Base-by-base conservation (phyloP, 2,797 vertebrate species). In the Apodemus agrarius region DNA sequence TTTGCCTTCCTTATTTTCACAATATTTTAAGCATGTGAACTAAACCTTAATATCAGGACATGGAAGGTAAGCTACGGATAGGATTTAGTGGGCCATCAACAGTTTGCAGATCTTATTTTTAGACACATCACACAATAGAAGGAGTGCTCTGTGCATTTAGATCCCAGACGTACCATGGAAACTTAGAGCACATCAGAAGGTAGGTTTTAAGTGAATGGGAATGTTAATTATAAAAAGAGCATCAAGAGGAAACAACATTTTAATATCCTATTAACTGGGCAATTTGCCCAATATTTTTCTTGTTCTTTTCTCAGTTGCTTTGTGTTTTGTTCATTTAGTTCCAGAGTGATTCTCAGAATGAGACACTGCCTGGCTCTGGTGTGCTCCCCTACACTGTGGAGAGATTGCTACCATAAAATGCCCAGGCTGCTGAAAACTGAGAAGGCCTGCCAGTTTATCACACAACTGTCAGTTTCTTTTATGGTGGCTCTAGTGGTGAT, bases 381-480 rank as follows among this genome's bases (percentile, higher is more conserved):
- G 8, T 72, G 34, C n/a, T 37, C 37, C 69, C 17, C n/a, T 37
- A 37, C 8, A 37, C 19, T 3, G 3, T 54, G 75, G 3, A 21
- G 69, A 57, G 19, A 93, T 49, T 29, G 7, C 78, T 65, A 52
- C 31, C 14, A 79, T 57, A 57, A 78, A 43, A 29, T 79, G 61
- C 76, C 67, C 8, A 43, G 76, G 69, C 69, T 52, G 52, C 34
- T 61, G 49, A 57, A 88, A 88, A 59, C 21, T 76, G 13, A 69
- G 57, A 93, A 69, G 22, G 81, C 21, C 90, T 40, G 3, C 2
- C 34, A 43, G 81, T 86, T 87, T 76, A 87, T 78, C 40, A 59
- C 29, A 34, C 37, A 82, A 31, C 21, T 10, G 9, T 87, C n/a
- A 61, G 34, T 69, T 93, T 93, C 49, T 91, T 91, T 93, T 91